These are phyloP conservation scores for Drosophila flavopinicola DNA, from an alignment of 2,888 invertebrate genomes.

Conservation along the genomic window DNA sequence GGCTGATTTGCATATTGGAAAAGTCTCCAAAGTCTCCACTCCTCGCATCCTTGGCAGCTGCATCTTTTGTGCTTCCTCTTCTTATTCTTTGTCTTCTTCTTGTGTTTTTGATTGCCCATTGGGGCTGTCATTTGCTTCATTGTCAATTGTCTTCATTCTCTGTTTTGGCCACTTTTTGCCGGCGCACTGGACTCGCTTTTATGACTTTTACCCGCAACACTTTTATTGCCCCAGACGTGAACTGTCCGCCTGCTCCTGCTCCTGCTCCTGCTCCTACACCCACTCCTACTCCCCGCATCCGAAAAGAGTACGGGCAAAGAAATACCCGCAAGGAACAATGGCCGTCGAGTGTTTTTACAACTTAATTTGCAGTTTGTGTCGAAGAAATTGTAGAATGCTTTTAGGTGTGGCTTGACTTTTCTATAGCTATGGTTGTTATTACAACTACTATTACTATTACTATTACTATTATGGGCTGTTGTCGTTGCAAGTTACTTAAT, in stretches of 20 bases:
- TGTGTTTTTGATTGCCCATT: constrained; percentile 44
- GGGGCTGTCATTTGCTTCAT: constrained; percentile 71
- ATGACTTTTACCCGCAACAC: constrained; percentile 69
- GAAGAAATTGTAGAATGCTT: constrained; percentile 53
- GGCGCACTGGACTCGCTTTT: constrained; percentile 57
- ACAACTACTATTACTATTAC: constrained; percentile 17
- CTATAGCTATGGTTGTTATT: constrained; percentile 20
- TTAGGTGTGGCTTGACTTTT: constrained; percentile 63
- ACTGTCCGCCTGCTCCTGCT: neutral
- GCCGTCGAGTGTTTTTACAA: constrained; percentile 63
- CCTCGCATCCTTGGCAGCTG: constrained; percentile 3
- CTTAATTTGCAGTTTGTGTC: constrained; percentile 70
- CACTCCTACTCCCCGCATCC: neutral
- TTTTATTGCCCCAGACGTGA: constrained; percentile 65
- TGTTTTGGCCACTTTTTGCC: constrained; percentile 26
- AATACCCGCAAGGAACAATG: constrained; percentile 33
- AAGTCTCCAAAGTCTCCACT: constrained; percentile 4
- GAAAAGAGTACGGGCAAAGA: constrained; percentile 1
- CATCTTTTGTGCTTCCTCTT: neutral
- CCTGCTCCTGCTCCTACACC: too few relatives aligned
- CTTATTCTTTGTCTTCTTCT: neutral
- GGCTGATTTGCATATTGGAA: constrained; percentile 17
- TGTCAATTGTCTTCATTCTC: constrained; percentile 71
- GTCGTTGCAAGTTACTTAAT: constrained; percentile 52
- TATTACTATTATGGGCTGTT: constrained; percentile 14